These are phyloP conservation scores for Archips xylosteana DNA, from an alignment of 2,888 invertebrate genomes.

Conservation along the genomic window DNA sequence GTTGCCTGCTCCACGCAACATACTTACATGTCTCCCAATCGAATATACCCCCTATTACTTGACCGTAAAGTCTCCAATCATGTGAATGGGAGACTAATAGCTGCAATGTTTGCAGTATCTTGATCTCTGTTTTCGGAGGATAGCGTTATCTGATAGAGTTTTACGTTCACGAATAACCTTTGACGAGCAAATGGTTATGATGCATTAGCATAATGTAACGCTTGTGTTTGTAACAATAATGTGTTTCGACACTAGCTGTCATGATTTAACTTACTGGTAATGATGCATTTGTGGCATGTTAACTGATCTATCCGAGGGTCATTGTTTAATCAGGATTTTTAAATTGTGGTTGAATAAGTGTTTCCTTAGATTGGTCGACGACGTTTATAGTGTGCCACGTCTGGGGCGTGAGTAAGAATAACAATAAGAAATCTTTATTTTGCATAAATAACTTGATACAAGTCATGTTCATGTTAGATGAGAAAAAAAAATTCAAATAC, in stretches of 20 bases:
- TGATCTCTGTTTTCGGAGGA: constrained; percentile 38
- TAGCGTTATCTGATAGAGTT: constrained; percentile 32
- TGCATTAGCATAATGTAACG: constrained; percentile 36
- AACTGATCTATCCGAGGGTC: neutral
- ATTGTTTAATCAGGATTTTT: no score
- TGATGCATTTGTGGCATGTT: neutral
- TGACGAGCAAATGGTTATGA: constrained; percentile 22
- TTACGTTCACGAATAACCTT: constrained; percentile 31
- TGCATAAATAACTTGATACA: no score
- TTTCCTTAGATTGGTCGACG: no score
- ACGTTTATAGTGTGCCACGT: no score
- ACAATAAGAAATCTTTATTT: no score
- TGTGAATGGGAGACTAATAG: constrained; percentile 2
- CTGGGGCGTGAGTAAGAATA: no score
- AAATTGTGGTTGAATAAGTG: no score
- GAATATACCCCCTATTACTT: neutral
- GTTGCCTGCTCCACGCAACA: neutral
- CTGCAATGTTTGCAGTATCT: constrained; percentile 22
- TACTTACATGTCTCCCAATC: neutral
- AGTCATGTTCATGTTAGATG: no score
- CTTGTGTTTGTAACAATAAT: constrained; percentile 26
- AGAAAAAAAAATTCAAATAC: no score
- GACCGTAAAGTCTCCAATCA: neutral
- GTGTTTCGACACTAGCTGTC: constrained; percentile 4
- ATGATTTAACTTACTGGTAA: neutral